phyloP scores from a whole-genome alignment of 2,113 vertebrate species.

The Macquaria australasica region DNA sequence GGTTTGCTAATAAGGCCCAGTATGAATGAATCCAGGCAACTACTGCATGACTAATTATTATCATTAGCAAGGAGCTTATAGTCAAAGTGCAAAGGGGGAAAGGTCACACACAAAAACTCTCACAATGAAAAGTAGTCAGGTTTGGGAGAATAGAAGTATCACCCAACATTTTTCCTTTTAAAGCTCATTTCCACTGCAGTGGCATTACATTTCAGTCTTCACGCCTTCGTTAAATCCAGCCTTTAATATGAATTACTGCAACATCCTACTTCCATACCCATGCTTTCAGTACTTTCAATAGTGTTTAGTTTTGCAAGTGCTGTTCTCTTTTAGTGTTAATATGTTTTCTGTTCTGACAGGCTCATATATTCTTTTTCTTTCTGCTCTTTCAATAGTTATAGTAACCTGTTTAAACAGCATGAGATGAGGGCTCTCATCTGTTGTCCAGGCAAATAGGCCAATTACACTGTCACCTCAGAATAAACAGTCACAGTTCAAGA shows the following conservation, averaged over 20 bases:
- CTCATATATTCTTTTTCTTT: neutral
- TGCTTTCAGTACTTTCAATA: neutral
- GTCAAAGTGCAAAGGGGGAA: neutral
- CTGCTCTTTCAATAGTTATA: conserved; percentile 13
- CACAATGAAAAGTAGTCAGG: neutral
- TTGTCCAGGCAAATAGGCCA: conserved; percentile 31
- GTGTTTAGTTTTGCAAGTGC: neutral
- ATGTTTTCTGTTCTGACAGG: neutral
- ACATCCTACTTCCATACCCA: neutral
- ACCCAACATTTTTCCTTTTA: neutral
- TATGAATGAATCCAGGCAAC: conserved; percentile 32
- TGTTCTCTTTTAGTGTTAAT: neutral
- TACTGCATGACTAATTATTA: conserved; percentile 27
- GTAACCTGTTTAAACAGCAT: conserved; percentile 17
- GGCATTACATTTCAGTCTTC: conserved; percentile 1
- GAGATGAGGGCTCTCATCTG: conserved; percentile 10
- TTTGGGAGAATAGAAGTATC: neutral
- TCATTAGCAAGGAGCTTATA: conserved; percentile 19
- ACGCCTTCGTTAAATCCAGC: neutral
- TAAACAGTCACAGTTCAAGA: conserved; percentile 18
- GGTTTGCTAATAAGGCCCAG: conserved; percentile 44
- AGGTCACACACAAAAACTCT: neutral
- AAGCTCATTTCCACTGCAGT: neutral
- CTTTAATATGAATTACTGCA: conserved; percentile 9
- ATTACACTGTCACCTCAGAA: conserved; percentile 39